These are phyloP conservation scores for Serripes groenlandicus DNA, from an alignment of 2,888 invertebrate species.

Conservation along the genomic window DNA sequence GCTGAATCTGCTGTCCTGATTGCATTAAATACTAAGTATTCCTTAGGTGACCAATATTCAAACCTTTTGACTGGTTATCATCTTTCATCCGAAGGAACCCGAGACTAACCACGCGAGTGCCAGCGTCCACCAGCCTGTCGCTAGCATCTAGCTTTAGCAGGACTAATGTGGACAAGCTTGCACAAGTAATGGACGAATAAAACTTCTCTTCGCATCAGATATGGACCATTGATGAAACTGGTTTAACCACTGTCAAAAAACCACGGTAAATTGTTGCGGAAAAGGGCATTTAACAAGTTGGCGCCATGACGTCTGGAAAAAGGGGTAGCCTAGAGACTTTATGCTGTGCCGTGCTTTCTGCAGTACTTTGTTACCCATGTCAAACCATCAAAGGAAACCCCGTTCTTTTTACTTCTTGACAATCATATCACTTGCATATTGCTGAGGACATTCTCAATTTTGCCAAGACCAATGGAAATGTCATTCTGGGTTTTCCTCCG, in stretches of 20 bases:
- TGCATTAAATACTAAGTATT: too few species aligned
- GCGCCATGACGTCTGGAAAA: conserved; percentile 20
- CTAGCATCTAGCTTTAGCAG: conserved; percentile 35
- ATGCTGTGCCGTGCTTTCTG: conserved; percentile 1
- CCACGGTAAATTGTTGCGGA: conserved; percentile 16
- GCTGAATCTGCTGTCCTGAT: too few species aligned
- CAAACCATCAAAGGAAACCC: not conserved
- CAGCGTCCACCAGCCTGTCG: conserved; percentile 43
- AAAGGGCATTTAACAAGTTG: conserved; percentile 32
- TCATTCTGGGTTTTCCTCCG: not conserved
- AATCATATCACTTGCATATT: not conserved
- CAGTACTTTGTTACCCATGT: not conserved
- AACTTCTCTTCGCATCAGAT: conserved; percentile 3
- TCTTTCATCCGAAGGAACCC: conserved; percentile 24
- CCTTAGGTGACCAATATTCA: too few species aligned
- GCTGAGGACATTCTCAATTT: not conserved
- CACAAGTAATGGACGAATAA: conserved; percentile 20
- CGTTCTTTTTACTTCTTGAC: not conserved
- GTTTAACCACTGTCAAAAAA: conserved; percentile 55
- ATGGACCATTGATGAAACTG: conserved; percentile 64
- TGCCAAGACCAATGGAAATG: conserved; percentile 5
- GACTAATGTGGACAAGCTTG: conserved; percentile 8
- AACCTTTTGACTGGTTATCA: conserved; percentile 44
- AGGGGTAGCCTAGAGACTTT: conserved; percentile 6
- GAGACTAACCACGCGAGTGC: conserved; percentile 8